Evolutionary conservation across 2,888 invertebrate species (phyloP).

Genomic region (Lordiphosa andalusiaca): DNA sequence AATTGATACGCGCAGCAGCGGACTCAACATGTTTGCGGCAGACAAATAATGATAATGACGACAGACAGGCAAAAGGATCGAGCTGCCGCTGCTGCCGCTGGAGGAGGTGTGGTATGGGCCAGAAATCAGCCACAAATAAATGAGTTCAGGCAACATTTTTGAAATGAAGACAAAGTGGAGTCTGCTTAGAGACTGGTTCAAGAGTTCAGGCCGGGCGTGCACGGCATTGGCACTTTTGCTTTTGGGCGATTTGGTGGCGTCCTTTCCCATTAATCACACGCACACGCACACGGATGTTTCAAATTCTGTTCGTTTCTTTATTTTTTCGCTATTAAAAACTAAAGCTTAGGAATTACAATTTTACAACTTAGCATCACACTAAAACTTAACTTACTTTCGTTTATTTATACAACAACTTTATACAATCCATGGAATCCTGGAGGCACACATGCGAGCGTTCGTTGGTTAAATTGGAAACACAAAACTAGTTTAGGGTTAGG

Average conservation of each 20-base stretch:
- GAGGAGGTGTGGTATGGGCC: conserved; percentile 59
- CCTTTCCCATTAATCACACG: not conserved
- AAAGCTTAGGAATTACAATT: conserved; percentile 42
- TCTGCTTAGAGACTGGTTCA: conserved; percentile 41
- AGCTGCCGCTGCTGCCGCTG: not conserved
- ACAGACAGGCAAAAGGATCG: conserved; percentile 36
- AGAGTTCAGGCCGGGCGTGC: conserved; percentile 41
- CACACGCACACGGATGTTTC: conserved; percentile 5
- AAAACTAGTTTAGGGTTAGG: conserved; percentile 42
- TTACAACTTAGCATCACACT: conserved; percentile 70
- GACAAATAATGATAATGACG: conserved; percentile 65
- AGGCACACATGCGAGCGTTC: not conserved
- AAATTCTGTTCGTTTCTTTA: conserved; percentile 42
- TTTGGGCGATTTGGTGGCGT: too few relatives aligned
- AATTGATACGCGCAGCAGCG: conserved; percentile 59
- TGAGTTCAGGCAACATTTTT: conserved; percentile 71
- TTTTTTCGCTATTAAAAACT: conserved; percentile 68
- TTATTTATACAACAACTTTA: conserved; percentile 59
- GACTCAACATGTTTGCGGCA: conserved; percentile 9
- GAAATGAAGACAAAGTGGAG: conserved; percentile 69
- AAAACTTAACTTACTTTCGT: conserved; percentile 8
- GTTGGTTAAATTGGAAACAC: too few relatives aligned
- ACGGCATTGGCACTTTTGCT: too few relatives aligned
- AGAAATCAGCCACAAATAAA: conserved; percentile 75
- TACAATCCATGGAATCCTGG: conserved; percentile 39